A percentile compares a stretch with the other conserved stretches of the same genome.
Evolutionary conservation across 2,888 invertebrate genomes (phyloP).

Genomic region (Oscheius sp.): DNA sequence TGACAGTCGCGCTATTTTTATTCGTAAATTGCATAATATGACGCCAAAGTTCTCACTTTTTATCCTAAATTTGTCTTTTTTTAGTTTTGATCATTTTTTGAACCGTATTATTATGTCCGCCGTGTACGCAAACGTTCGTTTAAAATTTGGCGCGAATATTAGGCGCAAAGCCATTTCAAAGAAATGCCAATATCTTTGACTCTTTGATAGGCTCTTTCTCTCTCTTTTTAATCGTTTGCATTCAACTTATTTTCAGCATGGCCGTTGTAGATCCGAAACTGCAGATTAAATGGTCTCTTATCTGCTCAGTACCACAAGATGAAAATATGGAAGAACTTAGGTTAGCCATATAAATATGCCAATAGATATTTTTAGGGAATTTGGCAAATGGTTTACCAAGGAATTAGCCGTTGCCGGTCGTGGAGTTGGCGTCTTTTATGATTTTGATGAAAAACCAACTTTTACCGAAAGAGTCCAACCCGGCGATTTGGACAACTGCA

Average conservation of each 20-base stretch:
- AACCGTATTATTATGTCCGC: too few relatives aligned
- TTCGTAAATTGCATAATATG: too few relatives aligned
- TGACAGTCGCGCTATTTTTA: too few relatives aligned
- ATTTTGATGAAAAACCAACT: background rate
- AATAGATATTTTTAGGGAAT: slow-evolving; percentile 5
- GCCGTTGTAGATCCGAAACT: slow-evolving; percentile 14
- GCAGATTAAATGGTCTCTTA: slow-evolving; percentile 24
- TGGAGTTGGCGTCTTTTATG: background rate
- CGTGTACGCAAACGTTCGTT: too few relatives aligned
- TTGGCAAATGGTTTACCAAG: slow-evolving; percentile 18
- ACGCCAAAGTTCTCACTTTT: too few relatives aligned
- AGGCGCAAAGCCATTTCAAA: too few relatives aligned
- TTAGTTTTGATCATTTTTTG: too few relatives aligned
- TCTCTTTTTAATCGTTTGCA: background rate
- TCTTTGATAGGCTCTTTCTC: background rate
- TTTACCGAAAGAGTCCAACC: slow-evolving; percentile 3
- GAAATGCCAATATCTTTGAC: too few relatives aligned
- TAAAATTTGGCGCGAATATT: too few relatives aligned
- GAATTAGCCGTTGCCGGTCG: background rate
- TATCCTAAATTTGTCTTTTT: too few relatives aligned
- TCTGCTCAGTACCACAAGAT: slow-evolving; percentile 25
- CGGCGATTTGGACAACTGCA: slow-evolving; percentile 20
- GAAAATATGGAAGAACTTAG: slow-evolving; percentile 1
- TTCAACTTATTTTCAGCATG: background rate
- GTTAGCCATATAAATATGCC: background rate